Conservation (phyloP, 2,113 vertebrate genomes). For the Larimichthys crocea region DNA sequence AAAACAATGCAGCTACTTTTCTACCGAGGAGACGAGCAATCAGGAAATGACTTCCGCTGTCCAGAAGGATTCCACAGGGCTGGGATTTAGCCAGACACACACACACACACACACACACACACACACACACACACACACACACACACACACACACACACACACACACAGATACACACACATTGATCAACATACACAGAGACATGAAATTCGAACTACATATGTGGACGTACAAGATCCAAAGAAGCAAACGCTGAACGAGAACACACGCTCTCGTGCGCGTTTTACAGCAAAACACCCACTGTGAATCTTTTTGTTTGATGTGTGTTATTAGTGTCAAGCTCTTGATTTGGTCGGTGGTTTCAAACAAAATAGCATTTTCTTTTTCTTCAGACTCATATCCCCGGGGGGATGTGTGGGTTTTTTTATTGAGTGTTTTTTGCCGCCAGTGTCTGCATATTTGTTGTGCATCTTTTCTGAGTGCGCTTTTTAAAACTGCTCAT, state of each 20-base stretch:
- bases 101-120: slow-evolving; percentile 4
- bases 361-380: not conserved
- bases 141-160: slow-evolving; percentile 10
- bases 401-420: not conserved
- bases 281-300: not conserved
- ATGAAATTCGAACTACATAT: not conserved
- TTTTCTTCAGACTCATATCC: not conserved
- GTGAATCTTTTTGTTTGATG: not conserved
- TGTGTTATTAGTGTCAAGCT: slow-evolving; percentile 11
- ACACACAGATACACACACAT: slow-evolving; percentile 1
- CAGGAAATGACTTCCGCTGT: slow-evolving; percentile 58
- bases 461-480: not conserved
- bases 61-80: slow-evolving; percentile 46
- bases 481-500: not conserved
- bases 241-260: not conserved
- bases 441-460: not conserved
- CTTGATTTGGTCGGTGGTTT: not conserved
- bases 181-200: not conserved
- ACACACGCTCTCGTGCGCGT: not conserved
- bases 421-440: not conserved
- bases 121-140: not conserved
- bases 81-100: slow-evolving; percentile 38
- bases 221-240: not conserved
- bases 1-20: slow-evolving; percentile 72
- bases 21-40: slow-evolving; percentile 60